Conservation (phyloP, 2,888 invertebrate genomes). For the Brachypterus glaber region DNA sequence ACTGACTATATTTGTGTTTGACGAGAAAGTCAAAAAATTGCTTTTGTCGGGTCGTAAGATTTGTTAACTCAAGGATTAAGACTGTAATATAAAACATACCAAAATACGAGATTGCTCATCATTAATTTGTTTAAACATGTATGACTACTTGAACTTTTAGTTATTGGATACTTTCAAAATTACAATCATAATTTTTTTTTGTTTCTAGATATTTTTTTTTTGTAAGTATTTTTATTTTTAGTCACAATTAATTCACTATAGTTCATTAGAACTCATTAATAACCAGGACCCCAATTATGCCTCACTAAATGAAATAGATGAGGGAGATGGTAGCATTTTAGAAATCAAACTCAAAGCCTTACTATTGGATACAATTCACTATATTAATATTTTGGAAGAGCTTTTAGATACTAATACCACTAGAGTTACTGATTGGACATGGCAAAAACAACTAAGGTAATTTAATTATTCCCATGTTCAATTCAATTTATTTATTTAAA, state of each 20-base stretch:
- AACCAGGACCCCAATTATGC: constrained; percentile 18
- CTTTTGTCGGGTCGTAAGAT: too few relatives aligned
- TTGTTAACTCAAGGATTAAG: too few relatives aligned
- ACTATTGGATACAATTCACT: constrained; percentile 88
- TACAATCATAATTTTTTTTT: constrained; percentile 2
- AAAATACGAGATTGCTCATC: too few relatives aligned
- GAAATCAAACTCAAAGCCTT: constrained; percentile 83
- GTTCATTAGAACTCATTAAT: constrained; percentile 38
- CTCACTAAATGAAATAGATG: constrained; percentile 17
- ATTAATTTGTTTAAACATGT: too few relatives aligned
- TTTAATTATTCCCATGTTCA: constrained; percentile 2
- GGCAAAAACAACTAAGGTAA: constrained; percentile 88
- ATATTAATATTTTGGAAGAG: constrained; percentile 70
- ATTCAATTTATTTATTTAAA: too few relatives aligned
- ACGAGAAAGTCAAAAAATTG: too few relatives aligned
- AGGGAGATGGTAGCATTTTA: constrained; percentile 28
- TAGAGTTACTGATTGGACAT: constrained; percentile 72
- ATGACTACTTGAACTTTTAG: too few relatives aligned
- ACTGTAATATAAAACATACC: too few relatives aligned
- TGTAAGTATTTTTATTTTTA: constrained; percentile 26
- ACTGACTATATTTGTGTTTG: too few relatives aligned
- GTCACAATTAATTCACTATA: constrained; percentile 44
- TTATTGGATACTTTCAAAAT: constrained; percentile 4
- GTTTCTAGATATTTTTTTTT: not conserved
- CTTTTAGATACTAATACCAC: constrained; percentile 62